Evolutionary conservation across 1,140 invertebrate species (phyloP).

Genomic region (Helicorthomorpha holstii): DNA sequence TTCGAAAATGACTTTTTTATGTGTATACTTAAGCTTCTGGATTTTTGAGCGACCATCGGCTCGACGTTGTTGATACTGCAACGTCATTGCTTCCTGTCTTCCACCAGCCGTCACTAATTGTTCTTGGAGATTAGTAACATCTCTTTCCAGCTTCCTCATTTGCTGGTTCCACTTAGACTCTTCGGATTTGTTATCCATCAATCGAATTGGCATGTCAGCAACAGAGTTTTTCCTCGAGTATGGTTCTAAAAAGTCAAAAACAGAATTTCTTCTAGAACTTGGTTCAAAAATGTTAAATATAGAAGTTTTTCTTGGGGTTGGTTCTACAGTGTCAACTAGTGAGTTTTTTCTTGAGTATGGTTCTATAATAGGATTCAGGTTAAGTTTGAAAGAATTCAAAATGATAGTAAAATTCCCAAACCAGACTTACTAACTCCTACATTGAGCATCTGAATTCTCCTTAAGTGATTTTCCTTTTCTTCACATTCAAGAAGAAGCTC

Average conservation of each 20-base stretch:
- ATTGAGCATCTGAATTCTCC: background rate
- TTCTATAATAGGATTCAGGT: too few relatives aligned
- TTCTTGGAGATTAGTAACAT: background rate
- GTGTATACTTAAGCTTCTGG: background rate
- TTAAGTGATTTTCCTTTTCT: background rate
- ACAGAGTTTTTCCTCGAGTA: background rate
- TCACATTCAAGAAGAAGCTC: background rate
- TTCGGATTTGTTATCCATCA: background rate
- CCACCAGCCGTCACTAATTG: background rate
- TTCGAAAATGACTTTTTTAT: too few relatives aligned
- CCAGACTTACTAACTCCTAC: background rate
- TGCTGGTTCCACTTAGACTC: background rate
- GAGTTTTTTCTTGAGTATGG: too few relatives aligned
- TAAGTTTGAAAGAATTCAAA: too few relatives aligned
- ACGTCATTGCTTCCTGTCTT: background rate
- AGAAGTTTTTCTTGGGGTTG: background rate
- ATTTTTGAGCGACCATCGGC: background rate
- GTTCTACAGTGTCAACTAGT: too few relatives aligned
- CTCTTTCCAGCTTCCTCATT: background rate
- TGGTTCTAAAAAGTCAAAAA: background rate
- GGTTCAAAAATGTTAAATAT: background rate
- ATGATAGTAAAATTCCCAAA: too few relatives aligned
- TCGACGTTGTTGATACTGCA: background rate
- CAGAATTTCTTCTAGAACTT: too few relatives aligned
- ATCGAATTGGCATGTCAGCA: background rate